Conservation (phyloP, 2,888 invertebrate genomes). For the Ypsolopha scabrella region DNA sequence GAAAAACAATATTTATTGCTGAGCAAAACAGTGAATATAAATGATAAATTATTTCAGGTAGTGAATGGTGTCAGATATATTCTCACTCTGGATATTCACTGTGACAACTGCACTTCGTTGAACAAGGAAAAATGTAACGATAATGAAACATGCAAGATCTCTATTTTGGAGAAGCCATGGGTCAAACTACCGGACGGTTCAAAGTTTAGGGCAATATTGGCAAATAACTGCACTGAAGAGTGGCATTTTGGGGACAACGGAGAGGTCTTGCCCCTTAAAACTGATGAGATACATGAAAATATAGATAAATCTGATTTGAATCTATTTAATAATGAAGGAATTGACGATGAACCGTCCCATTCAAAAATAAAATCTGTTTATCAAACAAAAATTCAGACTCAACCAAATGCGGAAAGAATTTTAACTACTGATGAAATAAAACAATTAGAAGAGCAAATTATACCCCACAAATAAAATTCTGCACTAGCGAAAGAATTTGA, state of each 20-base stretch:
- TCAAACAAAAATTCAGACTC: constrained; percentile 32
- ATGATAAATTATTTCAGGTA: constrained; percentile 46
- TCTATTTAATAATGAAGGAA: constrained; percentile 7
- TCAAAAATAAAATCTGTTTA: constrained; percentile 29
- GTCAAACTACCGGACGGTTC: constrained; percentile 64
- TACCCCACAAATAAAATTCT: constrained; percentile 21
- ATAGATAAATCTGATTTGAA: constrained; percentile 19
- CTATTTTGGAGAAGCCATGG: constrained; percentile 77
- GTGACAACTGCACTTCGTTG: constrained; percentile 45
- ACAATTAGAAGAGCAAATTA: constrained; percentile 51
- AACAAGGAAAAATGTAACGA: constrained; percentile 30
- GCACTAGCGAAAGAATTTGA: constrained; percentile 9
- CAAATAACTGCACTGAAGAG: constrained; percentile 75
- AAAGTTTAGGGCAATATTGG: constrained; percentile 70
- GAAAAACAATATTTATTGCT: too few species aligned
- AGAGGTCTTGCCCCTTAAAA: constrained; percentile 26
- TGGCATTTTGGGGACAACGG: constrained; percentile 60
- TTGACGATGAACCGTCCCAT: constrained; percentile 5
- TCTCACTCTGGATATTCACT: constrained; percentile 60
- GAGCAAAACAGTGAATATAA: too few species aligned
- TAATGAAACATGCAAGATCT: constrained; percentile 67
- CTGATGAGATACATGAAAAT: constrained; percentile 11
- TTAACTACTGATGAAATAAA: constrained; percentile 40
- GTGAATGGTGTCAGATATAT: constrained; percentile 72
- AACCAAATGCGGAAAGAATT: constrained; percentile 26